Percentiles rank a stretch among this genome's conserved stretches.
phyloP scores from a whole-genome alignment of 2,797 vertebrate genomes.

The Gallinago solitaria region DNA sequence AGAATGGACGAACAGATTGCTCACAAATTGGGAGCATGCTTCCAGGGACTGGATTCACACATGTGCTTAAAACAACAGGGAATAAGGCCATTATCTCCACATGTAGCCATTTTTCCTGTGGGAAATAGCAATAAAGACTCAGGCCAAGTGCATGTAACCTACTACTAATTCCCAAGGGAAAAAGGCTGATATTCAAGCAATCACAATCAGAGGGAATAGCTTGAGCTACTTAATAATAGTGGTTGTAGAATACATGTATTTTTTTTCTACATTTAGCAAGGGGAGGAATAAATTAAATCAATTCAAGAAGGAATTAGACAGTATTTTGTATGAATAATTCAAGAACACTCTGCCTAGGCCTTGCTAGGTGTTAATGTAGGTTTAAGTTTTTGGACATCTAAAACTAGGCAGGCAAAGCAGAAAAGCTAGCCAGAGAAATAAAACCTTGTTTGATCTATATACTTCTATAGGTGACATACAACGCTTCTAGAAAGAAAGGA shows the following conservation, averaged over 20 bases:
- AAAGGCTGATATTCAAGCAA: background rate
- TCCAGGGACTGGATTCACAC: background rate
- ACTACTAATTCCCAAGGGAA: background rate
- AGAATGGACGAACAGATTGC: conserved; percentile 13
- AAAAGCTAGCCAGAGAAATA: background rate
- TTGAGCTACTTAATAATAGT: conserved; percentile 42
- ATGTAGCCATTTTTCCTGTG: background rate
- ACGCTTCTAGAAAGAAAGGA: background rate
- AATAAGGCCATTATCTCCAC: background rate
- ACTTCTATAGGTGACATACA: background rate
- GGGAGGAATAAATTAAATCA: conserved; percentile 58
- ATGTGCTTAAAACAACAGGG: background rate
- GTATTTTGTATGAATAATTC: conserved; percentile 53
- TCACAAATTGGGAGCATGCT: background rate
- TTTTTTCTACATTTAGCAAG: conserved; percentile 47
- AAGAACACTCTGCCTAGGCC: background rate
- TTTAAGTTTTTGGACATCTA: background rate
- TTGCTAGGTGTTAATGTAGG: background rate
- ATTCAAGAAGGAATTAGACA: conserved; percentile 31
- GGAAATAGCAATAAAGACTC: background rate
- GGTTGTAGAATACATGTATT: background rate
- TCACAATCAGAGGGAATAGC: background rate
- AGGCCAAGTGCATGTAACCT: background rate
- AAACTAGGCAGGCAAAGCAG: background rate
- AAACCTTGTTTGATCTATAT: background rate